Conservation (phyloP, 2,797 vertebrate species). For the Microctenopoma steveboyesi region DNA sequence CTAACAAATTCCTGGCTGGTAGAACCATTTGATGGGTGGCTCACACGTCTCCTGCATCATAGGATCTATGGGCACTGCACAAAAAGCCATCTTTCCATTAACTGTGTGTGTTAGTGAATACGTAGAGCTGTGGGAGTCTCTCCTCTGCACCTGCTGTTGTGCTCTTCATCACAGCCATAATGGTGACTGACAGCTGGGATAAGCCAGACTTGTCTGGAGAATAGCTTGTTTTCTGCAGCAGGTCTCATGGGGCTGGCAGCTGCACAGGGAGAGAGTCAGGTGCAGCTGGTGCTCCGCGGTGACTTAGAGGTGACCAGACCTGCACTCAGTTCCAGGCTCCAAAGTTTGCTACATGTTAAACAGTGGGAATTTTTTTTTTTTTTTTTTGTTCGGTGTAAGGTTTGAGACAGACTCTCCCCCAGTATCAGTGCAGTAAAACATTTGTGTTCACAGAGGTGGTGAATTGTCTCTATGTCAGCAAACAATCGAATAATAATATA, state of each 20-base stretch:
- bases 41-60: too few species aligned
- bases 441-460: too few species aligned
- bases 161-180: conserved; percentile 28
- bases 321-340: background rate
- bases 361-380: background rate
- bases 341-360: background rate
- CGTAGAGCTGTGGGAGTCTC: conserved; percentile 6
- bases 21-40: too few species aligned
- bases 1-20: too few species aligned
- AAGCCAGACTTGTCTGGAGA: conserved; percentile 17
- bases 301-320: background rate
- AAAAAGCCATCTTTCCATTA: background rate
- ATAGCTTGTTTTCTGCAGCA: conserved; percentile 15
- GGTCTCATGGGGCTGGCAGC: conserved; percentile 12
- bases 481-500: too few species aligned
- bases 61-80: background rate
- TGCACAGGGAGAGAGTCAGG: conserved; percentile 18
- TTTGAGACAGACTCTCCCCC: background rate
- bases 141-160: conserved; percentile 33
- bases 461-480: too few species aligned
- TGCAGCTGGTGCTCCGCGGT: conserved; percentile 17
- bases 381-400: background rate
- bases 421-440: too few species aligned
- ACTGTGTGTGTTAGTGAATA: background rate
- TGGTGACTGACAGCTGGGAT: conserved; percentile 38